These are phyloP conservation scores for Manis pentadactyla DNA, from an alignment of 2,797 vertebrate genomes.

Conservation along the genomic window DNA sequence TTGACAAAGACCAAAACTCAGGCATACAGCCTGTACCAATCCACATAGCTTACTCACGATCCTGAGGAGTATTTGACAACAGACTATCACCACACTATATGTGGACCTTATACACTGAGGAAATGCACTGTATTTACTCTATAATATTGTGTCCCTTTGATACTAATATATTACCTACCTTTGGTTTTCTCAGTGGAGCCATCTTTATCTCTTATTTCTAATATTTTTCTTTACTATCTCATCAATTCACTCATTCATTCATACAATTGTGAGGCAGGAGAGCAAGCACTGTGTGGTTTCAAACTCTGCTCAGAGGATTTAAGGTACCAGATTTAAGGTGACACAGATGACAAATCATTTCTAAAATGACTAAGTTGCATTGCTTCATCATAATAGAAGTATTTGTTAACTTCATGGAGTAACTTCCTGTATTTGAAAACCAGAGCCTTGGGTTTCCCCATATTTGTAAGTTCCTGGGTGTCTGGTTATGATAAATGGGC, in stretches of 20 bases:
- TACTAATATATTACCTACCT: background rate
- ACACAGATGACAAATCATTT: background rate
- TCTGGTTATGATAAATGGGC: background rate
- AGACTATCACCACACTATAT: background rate
- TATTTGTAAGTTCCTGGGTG: background rate
- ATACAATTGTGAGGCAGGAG: background rate
- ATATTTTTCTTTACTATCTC: constrained; percentile 34
- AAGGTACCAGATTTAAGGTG: background rate
- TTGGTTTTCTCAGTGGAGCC: background rate
- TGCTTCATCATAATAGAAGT: constrained; percentile 17
- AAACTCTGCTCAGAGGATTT: background rate
- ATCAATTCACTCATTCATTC: background rate
- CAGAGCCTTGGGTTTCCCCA: background rate
- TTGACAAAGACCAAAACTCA: background rate
- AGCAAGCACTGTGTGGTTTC: background rate
- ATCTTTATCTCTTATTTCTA: background rate
- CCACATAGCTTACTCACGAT: background rate
- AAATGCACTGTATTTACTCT: constrained; percentile 11
- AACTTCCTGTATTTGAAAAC: constrained; percentile 20
- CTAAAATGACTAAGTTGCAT: background rate
- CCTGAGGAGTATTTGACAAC: background rate
- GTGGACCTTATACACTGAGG: background rate
- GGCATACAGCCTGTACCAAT: background rate
- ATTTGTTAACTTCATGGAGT: background rate
- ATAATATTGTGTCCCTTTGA: background rate